phyloP scores from a whole-genome alignment of 2,888 invertebrate genomes.

The Phania funesta region DNA sequence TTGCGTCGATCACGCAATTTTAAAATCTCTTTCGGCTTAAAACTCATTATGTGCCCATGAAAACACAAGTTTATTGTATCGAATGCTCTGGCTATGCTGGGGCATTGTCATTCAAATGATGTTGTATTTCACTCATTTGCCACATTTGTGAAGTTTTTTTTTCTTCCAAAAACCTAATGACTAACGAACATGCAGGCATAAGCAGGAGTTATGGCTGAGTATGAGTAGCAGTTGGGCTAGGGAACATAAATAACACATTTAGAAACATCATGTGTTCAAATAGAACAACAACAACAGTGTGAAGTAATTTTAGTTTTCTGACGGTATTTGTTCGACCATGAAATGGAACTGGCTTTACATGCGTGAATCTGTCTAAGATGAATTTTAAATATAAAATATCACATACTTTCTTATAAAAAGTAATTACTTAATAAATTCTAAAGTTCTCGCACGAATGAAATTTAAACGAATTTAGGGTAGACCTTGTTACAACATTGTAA shows the following conservation, averaged over 20 bases:
- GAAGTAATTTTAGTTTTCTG: no score
- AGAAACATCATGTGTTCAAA: background rate
- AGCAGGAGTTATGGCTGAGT: constrained; percentile 10
- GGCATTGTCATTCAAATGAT: constrained; percentile 25
- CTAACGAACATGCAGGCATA: constrained; percentile 43
- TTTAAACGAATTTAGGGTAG: no score
- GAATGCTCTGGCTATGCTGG: constrained; percentile 6
- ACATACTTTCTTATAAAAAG: no score
- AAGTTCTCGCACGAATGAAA: no score
- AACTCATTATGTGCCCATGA: constrained; percentile 28
- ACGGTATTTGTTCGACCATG: no score
- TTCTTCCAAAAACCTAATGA: constrained; percentile 16
- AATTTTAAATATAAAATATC: no score
- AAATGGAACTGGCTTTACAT: no score
- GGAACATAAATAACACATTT: no score
- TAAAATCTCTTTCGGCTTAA: constrained; percentile 22
- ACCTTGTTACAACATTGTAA: no score
- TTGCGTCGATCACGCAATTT: constrained; percentile 35
- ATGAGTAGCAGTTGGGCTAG: background rate
- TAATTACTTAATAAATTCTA: no score
- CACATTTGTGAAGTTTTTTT: background rate
- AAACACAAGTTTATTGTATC: background rate
- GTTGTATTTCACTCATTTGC: constrained; percentile 42
- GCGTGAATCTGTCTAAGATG: no score
- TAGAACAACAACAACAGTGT: no score